Percentiles rank a stretch among this genome's conserved stretches.
phyloP scores from a whole-genome alignment of 2,113 vertebrate species.

The Loxodonta africana region DNA sequence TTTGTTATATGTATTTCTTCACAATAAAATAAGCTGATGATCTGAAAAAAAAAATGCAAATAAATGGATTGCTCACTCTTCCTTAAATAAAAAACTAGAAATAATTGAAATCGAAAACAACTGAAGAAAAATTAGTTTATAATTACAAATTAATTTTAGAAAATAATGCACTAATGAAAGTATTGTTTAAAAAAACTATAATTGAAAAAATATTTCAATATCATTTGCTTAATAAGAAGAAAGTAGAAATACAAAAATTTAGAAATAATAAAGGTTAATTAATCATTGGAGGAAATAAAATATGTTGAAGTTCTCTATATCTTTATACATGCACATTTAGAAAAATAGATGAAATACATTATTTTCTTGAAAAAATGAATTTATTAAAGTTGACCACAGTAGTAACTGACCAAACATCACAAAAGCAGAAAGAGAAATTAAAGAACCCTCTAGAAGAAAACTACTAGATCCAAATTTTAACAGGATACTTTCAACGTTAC shows the following conservation, averaged over 20 bases:
- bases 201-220: conserved; percentile 17
- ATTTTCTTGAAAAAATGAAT: background rate
- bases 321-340: background rate
- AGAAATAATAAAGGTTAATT: background rate
- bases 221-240: background rate
- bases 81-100: background rate
- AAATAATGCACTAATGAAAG: background rate
- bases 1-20: no score
- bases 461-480: background rate
- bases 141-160: background rate
- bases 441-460: background rate
- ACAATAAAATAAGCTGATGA: no score
- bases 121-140: background rate
- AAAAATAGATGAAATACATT: background rate
- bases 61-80: background rate
- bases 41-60: background rate
- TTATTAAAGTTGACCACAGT: background rate
- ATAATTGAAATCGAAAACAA: background rate
- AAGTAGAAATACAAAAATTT: background rate
- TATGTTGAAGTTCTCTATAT: background rate
- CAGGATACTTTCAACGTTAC: background rate
- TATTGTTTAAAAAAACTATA: background rate
- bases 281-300: background rate
- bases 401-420: background rate
- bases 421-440: background rate